Evolutionary conservation across 2,797 vertebrate species (phyloP).

Genomic region (Nannoperca australis): DNA sequence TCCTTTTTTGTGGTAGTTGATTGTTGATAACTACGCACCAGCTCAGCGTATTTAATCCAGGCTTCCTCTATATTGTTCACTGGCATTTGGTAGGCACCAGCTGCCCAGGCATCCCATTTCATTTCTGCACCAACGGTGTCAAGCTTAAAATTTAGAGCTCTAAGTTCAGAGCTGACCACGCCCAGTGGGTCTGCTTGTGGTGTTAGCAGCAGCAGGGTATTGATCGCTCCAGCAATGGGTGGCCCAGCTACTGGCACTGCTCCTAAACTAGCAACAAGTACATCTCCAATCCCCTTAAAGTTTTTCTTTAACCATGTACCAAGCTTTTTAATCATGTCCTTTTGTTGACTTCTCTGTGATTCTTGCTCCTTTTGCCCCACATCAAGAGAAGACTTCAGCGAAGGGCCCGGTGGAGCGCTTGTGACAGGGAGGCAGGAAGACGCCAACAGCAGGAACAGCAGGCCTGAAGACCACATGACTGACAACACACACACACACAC

Average conservation of each 20-base stretch:
- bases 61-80: slow-evolving; percentile 5
- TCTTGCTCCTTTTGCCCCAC: neutral
- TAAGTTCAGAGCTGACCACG: neutral
- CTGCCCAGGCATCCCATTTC: slow-evolving; percentile 22
- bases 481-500: neutral
- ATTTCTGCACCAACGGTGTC: neutral
- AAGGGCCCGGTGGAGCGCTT: no score
- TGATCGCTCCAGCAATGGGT: neutral
- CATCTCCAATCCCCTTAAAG: neutral
- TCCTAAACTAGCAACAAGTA: neutral
- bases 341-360: neutral
- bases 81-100: slow-evolving; percentile 1
- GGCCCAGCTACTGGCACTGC: neutral
- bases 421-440: neutral
- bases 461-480: slow-evolving; percentile 1
- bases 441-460: neutral
- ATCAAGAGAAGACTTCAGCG: neutral
- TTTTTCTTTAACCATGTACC: neutral
- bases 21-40: neutral
- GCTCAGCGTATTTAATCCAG: slow-evolving; percentile 19
- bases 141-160: neutral
- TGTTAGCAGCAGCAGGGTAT: neutral
- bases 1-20: neutral
- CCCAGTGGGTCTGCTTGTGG: neutral
- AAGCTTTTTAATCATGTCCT: neutral